Evolutionary conservation across 2,797 vertebrate genomes (phyloP), one percentile per base, ranked within the genome.

Genomic region (Protosalanx chinensis): DNA sequence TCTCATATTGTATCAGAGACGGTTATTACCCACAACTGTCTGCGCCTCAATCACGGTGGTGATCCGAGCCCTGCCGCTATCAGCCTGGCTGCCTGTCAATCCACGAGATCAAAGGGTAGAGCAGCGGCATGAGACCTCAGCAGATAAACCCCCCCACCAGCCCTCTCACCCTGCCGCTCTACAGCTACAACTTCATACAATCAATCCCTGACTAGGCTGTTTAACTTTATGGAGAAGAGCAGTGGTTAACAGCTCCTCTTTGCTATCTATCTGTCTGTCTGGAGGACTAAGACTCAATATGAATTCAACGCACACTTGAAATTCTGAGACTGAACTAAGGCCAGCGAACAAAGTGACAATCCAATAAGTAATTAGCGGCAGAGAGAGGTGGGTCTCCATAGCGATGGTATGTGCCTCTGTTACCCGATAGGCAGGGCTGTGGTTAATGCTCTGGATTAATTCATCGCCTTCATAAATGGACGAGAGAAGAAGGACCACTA

Each of bases 371-470:
- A 87, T 86, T 82, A 80, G 70, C 37, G 71, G 59, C 56, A 73
- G 72, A 79, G 71, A 76, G 62, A 75, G 51, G 37, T 64, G n/a
- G 56, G 56, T n/a, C 18, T 20, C 18, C 5, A 32, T 63, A 18
- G 32, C 10, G 61, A 37, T 66, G 68, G 77, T 27, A 68, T 64
- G 32, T 68, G 66, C 77, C 41, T 72, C 74, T 23, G 74, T 71
- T 65, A 72, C 64, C 74, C 82, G 56, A 71, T 71, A 68, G 81
- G 70, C 73, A 46, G 58, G 68, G 53, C 33, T 59, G 69, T 79
- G 81, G 82, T 88, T 86, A 88, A 87, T 76, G 74, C 76, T 37
- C 74, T 18, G 64, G 72, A 62, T 76, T 77, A 73, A 85, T 79
- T 85, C 77, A 83, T 79, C 86, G 41, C 41, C 41, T 46, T 46